These are phyloP conservation scores for Melanocharis versteri DNA, from an alignment of 2,113 vertebrate genomes.

Conservation along the genomic window DNA sequence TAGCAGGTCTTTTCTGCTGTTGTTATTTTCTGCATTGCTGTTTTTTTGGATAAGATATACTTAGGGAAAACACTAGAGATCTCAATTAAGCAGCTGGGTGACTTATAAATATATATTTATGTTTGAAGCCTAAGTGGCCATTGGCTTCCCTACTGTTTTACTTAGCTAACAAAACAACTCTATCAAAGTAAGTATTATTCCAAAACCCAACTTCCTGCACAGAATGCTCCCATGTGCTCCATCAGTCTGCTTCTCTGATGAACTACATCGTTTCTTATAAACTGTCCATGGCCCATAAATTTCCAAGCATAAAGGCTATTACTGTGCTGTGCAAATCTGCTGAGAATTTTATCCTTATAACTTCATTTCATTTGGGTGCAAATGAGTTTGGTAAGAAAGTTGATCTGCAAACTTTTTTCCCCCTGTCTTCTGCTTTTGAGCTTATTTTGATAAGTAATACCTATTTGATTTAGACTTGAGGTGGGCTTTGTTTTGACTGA, in stretches of 20 bases:
- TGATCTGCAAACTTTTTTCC: background rate
- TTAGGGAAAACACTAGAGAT: slow-evolving; percentile 72
- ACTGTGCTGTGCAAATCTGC: slow-evolving; percentile 80
- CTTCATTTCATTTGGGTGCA: slow-evolving; percentile 67
- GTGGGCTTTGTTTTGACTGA: slow-evolving; percentile 6
- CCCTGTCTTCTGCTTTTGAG: background rate
- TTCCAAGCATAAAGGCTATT: slow-evolving; percentile 85
- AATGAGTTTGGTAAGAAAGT: slow-evolving; percentile 64
- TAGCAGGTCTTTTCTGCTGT: slow-evolving; percentile 43
- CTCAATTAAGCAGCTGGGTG: slow-evolving; percentile 82
- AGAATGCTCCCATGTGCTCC: slow-evolving; percentile 85
- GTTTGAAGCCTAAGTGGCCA: slow-evolving; percentile 87
- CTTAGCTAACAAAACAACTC: slow-evolving; percentile 90
- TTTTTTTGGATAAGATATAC: slow-evolving; percentile 64
- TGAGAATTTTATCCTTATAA: slow-evolving; percentile 76
- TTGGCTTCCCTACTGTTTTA: slow-evolving; percentile 89
- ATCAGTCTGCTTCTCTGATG: slow-evolving; percentile 86
- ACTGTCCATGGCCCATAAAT: slow-evolving; percentile 97
- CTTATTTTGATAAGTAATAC: background rate
- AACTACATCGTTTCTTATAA: slow-evolving; percentile 93
- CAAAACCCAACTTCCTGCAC: slow-evolving; percentile 88
- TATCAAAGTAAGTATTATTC: slow-evolving; percentile 91
- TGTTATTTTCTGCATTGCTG: slow-evolving; percentile 60
- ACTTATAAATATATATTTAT: slow-evolving; percentile 86
- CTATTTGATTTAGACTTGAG: background rate